Percentiles rank a stretch among this genome's conserved stretches.
phyloP scores from a whole-genome alignment of 2,797 vertebrate species.

The Hypotaenidia okinawae region DNA sequence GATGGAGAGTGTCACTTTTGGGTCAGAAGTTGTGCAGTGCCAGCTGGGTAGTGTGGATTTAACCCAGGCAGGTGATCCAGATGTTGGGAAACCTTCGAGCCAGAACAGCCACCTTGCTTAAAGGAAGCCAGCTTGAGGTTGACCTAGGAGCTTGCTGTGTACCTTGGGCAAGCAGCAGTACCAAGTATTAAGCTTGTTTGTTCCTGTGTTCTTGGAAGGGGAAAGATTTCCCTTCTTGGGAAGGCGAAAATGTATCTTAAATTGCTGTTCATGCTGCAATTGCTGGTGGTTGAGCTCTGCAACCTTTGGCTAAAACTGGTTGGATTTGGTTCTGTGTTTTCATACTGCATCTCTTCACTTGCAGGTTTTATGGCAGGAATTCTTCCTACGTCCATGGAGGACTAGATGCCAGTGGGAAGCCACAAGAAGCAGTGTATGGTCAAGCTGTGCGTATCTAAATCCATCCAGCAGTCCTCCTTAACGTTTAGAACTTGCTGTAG shows the following conservation, averaged over 20 bases:
- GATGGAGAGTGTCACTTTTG: not conserved
- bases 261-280: not conserved
- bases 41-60: rapidly evolving
- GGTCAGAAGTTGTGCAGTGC: too few relatives aligned
- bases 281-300: not conserved
- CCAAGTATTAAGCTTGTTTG: not conserved
- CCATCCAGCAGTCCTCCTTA: not conserved
- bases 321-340: not conserved
- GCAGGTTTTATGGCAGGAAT: slow-evolving; percentile 97
- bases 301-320: not conserved
- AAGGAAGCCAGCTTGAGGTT: not conserved
- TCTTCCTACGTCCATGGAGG: slow-evolving; percentile 98
- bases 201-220: not conserved
- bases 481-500: not conserved
- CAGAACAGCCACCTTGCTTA: not conserved
- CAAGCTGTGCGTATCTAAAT: slow-evolving; percentile 88
- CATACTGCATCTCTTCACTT: not conserved
- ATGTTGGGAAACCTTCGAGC: not conserved
- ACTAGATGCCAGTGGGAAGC: slow-evolving; percentile 92
- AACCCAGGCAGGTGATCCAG: not conserved
- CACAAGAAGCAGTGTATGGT: slow-evolving; percentile 95
- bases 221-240: not conserved
- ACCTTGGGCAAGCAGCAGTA: not conserved
- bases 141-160: rapidly evolving
- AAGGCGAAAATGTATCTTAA: not conserved